Percentiles rank a stretch among this genome's conserved stretches.
phyloP scores from a whole-genome alignment of 1,140 invertebrate species.

The Bombyx mori region ASM3026992v2 NC_085124.1:8423001-8423500 shows the following conservation, averaged over 20 bases:
- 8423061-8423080: too few species aligned
- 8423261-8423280: conserved; percentile 54
- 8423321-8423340: too few species aligned
- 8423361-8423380: too few species aligned
- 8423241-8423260: conserved; percentile 54
- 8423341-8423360: too few species aligned
- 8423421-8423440: conserved; percentile 16
- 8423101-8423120: conserved; percentile 24
- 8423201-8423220: conserved; percentile 63
- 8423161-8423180: conserved; percentile 64
- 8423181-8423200: conserved; percentile 62
- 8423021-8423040: not conserved
- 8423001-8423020: too few species aligned
- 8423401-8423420: conserved; percentile 41
- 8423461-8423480: conserved; percentile 52
- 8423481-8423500: conserved; percentile 40
- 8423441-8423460: conserved; percentile 28
- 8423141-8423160: conserved; percentile 59
- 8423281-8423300: not conserved
- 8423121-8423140: conserved; percentile 42
- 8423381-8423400: conserved; percentile 26
- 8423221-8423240: conserved; percentile 55
- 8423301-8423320: too few species aligned
- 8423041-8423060: conserved; percentile 18
- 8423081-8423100: too few species aligned